Evolutionary conservation across 2,888 invertebrate species (phyloP), one percentile per base, ranked within the genome.

Genomic region (Lacanobia wlatinum): DNA sequence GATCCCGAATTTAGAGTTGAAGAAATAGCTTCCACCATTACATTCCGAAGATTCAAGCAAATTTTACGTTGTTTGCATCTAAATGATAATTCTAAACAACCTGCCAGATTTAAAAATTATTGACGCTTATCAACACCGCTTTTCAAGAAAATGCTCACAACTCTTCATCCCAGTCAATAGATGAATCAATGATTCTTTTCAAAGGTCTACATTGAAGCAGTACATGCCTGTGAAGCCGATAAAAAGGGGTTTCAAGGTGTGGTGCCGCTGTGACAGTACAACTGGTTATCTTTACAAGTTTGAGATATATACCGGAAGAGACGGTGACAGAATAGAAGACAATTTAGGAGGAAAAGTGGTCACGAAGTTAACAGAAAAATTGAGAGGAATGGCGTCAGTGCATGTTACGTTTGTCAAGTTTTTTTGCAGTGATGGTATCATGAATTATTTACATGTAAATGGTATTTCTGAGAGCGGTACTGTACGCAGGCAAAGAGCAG

Each of bases 191-290:
- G 73, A 79, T 87, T 52, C 73, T 82, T 61, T 87, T 87, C 73
- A 87, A 88, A 76, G 84, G 23, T 77, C 72, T 52, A 69, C 71
- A 18, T 48, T 85, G 64, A 87, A 87, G 64, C 85, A 87, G 65
- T 86, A 87, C 70, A 85, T 85, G 86, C 86, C 84, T 1, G 60
- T 77, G 46, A 87, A 87, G 65, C 86, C 87, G 0, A 85, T 87
- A 52, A 87, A 87, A 83, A 63, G 86, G 43, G 87, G 84, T 8
- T 87, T 69, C 72, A 86, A 88, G 53, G 71, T 82, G 46, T 87
- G 87, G 87, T 79, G 77, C 43, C 72, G 84, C 50, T 82, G 79
- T 69, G 85, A 86, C 72, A 65, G 69, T 46, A 80, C 73, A 52
- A 67, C 67, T 58, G 85, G 84, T 53, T 87, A 84, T 66, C 61